phyloP scores from a whole-genome alignment of 2,888 invertebrate genomes.

The Caenorhabditis macrosperma region DNA sequence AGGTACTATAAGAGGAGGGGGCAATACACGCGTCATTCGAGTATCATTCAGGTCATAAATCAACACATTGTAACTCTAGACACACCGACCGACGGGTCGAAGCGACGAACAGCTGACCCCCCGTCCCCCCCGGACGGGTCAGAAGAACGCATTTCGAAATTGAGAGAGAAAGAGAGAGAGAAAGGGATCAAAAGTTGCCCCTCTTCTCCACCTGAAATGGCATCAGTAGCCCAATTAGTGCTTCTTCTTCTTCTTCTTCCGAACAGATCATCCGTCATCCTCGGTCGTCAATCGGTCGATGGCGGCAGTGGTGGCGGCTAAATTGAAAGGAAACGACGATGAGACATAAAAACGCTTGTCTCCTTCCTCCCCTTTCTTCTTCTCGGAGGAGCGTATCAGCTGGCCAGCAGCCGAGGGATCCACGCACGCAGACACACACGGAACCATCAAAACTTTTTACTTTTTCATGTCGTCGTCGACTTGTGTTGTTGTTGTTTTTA shows the following conservation, averaged over 20 bases:
- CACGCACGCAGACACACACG: neutral
- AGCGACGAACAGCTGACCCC: slow-evolving; percentile 42
- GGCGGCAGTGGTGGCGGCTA: slow-evolving; percentile 40
- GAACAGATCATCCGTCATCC: slow-evolving; percentile 45
- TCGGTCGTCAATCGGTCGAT: slow-evolving; percentile 37
- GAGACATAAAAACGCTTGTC: slow-evolving; percentile 52
- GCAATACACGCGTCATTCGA: slow-evolving; percentile 39
- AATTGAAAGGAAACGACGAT: slow-evolving; percentile 49
- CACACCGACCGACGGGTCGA: slow-evolving; percentile 1
- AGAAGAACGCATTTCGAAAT: slow-evolving; percentile 24
- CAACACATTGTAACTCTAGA: slow-evolving; percentile 55
- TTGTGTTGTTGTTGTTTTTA: slow-evolving; percentile 30
- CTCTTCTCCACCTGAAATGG: slow-evolving; percentile 4
- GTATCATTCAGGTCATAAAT: slow-evolving; percentile 51
- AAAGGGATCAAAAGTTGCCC: slow-evolving; percentile 17
- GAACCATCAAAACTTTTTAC: slow-evolving; percentile 44
- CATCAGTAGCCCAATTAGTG: slow-evolving; percentile 37
- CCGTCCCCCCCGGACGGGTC: neutral
- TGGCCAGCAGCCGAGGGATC: slow-evolving; percentile 35
- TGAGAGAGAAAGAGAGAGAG: neutral
- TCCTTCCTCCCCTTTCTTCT: slow-evolving; percentile 15
- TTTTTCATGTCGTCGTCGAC: slow-evolving; percentile 3
- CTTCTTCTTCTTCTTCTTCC: slow-evolving; percentile 19
- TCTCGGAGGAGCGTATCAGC: slow-evolving; percentile 46
- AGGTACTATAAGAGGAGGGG: slow-evolving; percentile 15